phyloP scores from a whole-genome alignment of 2,888 invertebrate genomes.

The Willowsia nigromaculata region DNA sequence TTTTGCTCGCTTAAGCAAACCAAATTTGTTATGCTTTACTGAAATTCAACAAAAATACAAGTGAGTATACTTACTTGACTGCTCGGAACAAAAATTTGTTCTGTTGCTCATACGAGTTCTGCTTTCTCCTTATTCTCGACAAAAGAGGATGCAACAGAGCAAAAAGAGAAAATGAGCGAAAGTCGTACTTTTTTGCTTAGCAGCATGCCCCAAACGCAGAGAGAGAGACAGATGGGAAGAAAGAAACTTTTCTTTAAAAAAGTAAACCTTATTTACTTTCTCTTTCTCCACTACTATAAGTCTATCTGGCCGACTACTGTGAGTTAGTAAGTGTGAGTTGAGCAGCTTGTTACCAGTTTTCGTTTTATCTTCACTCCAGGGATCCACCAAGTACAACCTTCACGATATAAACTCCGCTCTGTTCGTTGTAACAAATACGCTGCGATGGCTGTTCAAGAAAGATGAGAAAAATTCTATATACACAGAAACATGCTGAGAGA shows the following conservation, averaged over 20 bases:
- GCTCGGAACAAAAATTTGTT: neutral
- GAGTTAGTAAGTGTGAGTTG: neutral
- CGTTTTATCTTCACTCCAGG: constrained; percentile 64
- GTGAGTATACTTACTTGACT: neutral
- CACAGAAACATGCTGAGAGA: no score
- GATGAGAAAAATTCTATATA: no score
- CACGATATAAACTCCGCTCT: neutral
- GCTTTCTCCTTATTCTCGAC: neutral
- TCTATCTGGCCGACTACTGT: neutral
- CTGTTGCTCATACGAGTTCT: neutral
- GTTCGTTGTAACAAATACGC: no score
- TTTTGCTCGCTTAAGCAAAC: constrained; percentile 48
- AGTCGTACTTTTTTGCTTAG: neutral
- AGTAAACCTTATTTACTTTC: constrained; percentile 50
- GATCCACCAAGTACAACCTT: neutral
- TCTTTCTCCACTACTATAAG: neutral
- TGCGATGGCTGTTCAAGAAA: no score
- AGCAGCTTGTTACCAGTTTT: constrained; percentile 55
- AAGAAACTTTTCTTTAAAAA: constrained; percentile 15
- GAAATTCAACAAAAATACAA: neutral
- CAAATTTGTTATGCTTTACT: constrained; percentile 49
- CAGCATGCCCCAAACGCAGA: neutral
- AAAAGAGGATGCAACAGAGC: constrained; percentile 29
- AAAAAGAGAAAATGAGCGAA: neutral
- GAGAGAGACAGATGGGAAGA: neutral